Base-by-base conservation (phyloP, 2,888 invertebrate genomes). In the Acanthococcus lagerstroemiae region DNA sequence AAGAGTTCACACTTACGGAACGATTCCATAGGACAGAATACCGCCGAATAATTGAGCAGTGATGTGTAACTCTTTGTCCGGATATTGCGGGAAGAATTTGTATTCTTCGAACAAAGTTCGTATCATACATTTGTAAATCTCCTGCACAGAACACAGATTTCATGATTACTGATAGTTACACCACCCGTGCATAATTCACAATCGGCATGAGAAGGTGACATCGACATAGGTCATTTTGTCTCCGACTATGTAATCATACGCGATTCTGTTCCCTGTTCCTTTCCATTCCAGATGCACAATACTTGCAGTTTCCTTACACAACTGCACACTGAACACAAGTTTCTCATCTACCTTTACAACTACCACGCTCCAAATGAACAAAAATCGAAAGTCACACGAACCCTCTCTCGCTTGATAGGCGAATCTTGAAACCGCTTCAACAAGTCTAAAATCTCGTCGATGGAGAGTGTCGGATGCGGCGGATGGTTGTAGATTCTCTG, bases 31-130 rank as follows among this genome's bases (percentile, higher is more conserved):
- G 74, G 96, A 95, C 67, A 97, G 93, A 68, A 97, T 95, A 4
- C 97, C 99, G 46, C 99, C 99, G 76, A 99, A 99, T 1, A 99
- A 80, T 74, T 95, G 94, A 1, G 97, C 97, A 0, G 99, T 99
- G 50, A 94, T 95, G 74, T 94, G 90, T 22, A 99, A 79, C 77
- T 99, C 99, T 76, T 95, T 91, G 71, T 97, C 97, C 0, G 99
- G 99, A 77, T 99, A 99, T 75, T 97, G 95, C 1, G 95, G 94
- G 75, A 99, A 99, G 77, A 97, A 99, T 72, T 91, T 86, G 78
- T 97, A 99, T 76, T 99, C 99, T 76, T 99, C 99, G 76, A 97
- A 97, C 15, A 99, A 82, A 67, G 95, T 84, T 70, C 99, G 79
- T 91, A 99, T 96, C 93, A 99, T 97, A 74, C 97, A 99, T 52